Conservation (phyloP, 2,888 invertebrate species). For the Andrena haemorrhoa region DNA sequence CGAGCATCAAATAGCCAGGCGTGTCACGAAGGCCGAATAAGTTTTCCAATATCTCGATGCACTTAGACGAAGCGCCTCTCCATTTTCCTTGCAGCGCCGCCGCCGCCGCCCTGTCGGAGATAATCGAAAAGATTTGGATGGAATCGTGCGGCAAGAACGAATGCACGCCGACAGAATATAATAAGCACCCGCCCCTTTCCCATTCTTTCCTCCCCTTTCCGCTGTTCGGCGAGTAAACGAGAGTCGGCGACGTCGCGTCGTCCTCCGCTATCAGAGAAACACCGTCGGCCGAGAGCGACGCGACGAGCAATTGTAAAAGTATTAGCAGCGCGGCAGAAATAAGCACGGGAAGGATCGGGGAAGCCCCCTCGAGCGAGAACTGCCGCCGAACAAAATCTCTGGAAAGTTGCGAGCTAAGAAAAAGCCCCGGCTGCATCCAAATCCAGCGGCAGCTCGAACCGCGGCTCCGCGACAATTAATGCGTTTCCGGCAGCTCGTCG, state of each 20-base stretch:
- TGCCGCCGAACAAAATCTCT: background rate
- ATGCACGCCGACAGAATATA: background rate
- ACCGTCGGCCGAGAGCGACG: background rate
- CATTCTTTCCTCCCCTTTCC: background rate
- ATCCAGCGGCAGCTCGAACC: slow-evolving; percentile 9
- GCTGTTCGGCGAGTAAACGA: background rate
- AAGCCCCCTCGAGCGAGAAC: background rate
- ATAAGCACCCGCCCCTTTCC: background rate
- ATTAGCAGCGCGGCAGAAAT: background rate
- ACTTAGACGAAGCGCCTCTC: background rate
- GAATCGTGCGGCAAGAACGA: background rate
- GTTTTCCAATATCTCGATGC: slow-evolving; percentile 12
- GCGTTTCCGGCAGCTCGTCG: background rate
- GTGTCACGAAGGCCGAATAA: slow-evolving; percentile 12
- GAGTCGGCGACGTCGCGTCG: no score
- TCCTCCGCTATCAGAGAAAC: background rate
- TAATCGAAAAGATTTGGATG: slow-evolving; percentile 25
- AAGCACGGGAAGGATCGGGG: background rate
- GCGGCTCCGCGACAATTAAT: slow-evolving; percentile 22
- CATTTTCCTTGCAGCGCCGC: slow-evolving; percentile 2
- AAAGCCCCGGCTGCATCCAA: slow-evolving; percentile 5
- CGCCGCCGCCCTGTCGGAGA: slow-evolving; percentile 4
- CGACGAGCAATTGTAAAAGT: background rate
- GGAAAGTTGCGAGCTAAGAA: background rate
- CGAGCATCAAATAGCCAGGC: slow-evolving; percentile 7